phyloP scores from a whole-genome alignment of 1,140 invertebrate genomes.

The Euura lappo region DNA sequence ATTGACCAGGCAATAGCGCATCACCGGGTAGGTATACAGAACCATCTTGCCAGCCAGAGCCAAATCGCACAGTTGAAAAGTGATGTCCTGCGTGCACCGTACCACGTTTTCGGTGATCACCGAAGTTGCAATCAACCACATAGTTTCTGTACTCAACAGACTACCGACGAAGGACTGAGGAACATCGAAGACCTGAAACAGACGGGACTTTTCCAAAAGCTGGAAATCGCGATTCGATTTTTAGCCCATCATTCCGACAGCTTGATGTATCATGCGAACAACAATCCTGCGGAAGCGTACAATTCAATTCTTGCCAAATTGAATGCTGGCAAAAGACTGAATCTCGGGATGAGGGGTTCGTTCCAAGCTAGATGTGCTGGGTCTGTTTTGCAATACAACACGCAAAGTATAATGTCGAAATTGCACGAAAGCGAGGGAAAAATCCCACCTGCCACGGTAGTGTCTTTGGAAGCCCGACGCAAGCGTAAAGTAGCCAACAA shows the following conservation, averaged over 20 bases:
- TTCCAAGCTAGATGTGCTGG: slow-evolving; percentile 41
- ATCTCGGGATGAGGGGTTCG: slow-evolving; percentile 33
- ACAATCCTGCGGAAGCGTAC: slow-evolving; percentile 52
- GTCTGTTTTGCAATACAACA: slow-evolving; percentile 42
- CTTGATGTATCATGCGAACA: slow-evolving; percentile 48
- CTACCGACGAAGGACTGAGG: slow-evolving; percentile 23
- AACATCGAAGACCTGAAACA: slow-evolving; percentile 28
- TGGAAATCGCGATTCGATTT: slow-evolving; percentile 21
- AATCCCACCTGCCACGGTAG: slow-evolving; percentile 17
- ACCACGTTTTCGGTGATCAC: slow-evolving; percentile 52
- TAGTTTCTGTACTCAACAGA: no score
- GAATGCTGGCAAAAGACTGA: slow-evolving; percentile 48
- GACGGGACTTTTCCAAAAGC: slow-evolving; percentile 19
- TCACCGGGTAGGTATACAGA: slow-evolving; percentile 24
- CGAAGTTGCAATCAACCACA: slow-evolving; percentile 23
- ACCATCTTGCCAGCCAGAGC: slow-evolving; percentile 13
- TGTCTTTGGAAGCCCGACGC: slow-evolving; percentile 21
- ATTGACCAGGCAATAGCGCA: slow-evolving; percentile 26
- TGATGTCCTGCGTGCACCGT: slow-evolving; percentile 39
- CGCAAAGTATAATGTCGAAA: slow-evolving; percentile 7
- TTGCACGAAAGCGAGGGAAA: slow-evolving; percentile 14
- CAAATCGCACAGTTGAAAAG: slow-evolving; percentile 19
- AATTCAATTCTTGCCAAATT: slow-evolving; percentile 44
- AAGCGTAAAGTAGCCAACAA: not conserved
- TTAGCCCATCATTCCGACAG: slow-evolving; percentile 30